phyloP scores from a whole-genome alignment of 2,797 vertebrate species.

The Fringilla coelebs region DNA sequence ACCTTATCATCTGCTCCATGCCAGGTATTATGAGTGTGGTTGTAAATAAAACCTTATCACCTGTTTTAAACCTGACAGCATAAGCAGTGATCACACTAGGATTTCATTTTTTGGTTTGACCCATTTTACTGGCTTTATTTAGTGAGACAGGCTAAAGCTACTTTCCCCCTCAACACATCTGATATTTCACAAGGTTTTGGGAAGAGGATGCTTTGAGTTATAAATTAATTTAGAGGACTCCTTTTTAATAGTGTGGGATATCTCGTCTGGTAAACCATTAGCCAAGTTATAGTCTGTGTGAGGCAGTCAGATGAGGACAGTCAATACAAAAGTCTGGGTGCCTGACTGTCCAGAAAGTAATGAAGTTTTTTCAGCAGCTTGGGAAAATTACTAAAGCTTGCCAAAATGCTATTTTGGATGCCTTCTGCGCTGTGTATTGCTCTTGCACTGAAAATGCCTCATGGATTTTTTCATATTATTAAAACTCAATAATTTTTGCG shows the following conservation, averaged over 20 bases:
- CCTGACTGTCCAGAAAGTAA: not conserved
- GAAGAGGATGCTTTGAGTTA: not conserved
- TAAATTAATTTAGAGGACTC: not conserved
- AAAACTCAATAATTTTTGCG: not conserved
- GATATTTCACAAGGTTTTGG: not conserved
- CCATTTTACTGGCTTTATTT: not conserved
- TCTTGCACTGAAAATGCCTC: not conserved
- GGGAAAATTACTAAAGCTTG: not conserved
- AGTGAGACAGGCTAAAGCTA: not conserved
- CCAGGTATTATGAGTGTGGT: not conserved
- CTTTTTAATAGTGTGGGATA: not conserved
- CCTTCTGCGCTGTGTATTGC: not conserved
- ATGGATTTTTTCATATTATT: not conserved
- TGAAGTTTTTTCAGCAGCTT: not conserved
- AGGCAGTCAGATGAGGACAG: conserved; percentile 27
- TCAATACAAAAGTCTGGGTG: not conserved
- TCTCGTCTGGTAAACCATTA: conserved; percentile 4
- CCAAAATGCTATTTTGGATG: conserved; percentile 19
- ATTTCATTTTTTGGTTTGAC: not conserved
- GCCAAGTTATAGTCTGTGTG: not conserved
- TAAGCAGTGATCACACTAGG: not conserved
- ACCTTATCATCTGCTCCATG: conserved; percentile 1
- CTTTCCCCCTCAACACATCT: not conserved
- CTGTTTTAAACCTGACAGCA: not conserved
- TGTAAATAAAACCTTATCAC: conserved; percentile 53